phyloP scores from a whole-genome alignment of 2,113 vertebrate species.

The Heptranchias perlo region DNA sequence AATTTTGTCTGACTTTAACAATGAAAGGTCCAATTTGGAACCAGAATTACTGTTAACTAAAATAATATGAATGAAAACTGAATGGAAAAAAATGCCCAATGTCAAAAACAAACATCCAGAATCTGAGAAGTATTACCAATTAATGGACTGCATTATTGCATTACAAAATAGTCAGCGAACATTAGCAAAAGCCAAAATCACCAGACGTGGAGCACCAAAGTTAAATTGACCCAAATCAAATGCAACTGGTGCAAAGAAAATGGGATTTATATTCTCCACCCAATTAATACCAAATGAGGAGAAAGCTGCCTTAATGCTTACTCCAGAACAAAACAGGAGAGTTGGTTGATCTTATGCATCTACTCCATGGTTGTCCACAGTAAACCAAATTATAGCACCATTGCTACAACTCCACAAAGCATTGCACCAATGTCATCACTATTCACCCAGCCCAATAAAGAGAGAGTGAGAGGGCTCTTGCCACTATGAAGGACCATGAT shows the following conservation, averaged over 20 bases:
- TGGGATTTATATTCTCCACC: neutral
- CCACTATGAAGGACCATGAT: too few relatives aligned
- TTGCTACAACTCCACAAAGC: too few relatives aligned
- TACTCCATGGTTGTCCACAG: too few relatives aligned
- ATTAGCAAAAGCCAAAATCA: neutral
- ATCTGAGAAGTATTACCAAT: neutral
- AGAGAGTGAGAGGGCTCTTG: too few relatives aligned
- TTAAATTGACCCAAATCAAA: neutral
- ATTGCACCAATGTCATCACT: too few relatives aligned
- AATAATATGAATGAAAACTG: neutral
- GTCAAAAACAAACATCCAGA: neutral
- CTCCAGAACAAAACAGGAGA: neutral
- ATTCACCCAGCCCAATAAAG: too few relatives aligned
- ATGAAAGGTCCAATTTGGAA: neutral
- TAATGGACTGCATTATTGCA: neutral
- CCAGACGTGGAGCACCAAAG: neutral
- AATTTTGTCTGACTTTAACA: neutral
- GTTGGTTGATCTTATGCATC: neutral
- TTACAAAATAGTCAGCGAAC: neutral
- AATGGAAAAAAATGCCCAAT: neutral
- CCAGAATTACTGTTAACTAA: neutral
- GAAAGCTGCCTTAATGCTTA: neutral
- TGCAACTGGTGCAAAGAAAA: neutral
- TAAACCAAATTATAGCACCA: too few relatives aligned
- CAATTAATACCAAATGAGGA: neutral